A percentile compares a stretch with the other conserved stretches of the same genome.
phyloP scores from a whole-genome alignment of 2,113 vertebrate species.

The Serinus canaria region DNA sequence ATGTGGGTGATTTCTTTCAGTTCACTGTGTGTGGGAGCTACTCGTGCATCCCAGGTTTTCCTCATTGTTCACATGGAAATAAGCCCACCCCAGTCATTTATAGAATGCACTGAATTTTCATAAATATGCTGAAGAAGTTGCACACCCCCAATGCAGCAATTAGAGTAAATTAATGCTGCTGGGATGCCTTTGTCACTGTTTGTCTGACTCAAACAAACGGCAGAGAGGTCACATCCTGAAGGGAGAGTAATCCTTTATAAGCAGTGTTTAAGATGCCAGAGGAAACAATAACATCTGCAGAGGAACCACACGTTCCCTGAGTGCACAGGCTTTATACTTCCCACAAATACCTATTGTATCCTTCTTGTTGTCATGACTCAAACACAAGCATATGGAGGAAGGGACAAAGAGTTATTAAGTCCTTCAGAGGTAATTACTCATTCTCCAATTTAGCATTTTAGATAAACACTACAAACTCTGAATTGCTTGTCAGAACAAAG shows the following conservation, averaged over 20 bases:
- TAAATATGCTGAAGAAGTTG: not conserved
- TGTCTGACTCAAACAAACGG: conserved; percentile 13
- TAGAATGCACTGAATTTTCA: not conserved
- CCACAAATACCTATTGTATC: conserved; percentile 19
- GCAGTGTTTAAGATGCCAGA: not conserved
- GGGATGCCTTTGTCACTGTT: not conserved
- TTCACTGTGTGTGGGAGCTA: not conserved
- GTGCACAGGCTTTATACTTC: not conserved
- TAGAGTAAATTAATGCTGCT: not conserved
- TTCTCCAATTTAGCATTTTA: not conserved
- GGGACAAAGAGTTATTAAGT: not conserved
- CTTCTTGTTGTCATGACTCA: conserved; percentile 10
- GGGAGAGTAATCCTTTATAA: not conserved
- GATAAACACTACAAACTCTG: not conserved
- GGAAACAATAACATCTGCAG: conserved; percentile 28
- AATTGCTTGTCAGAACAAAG: not conserved
- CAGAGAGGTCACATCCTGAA: not conserved
- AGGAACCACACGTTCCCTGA: not conserved
- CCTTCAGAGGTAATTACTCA: conserved; percentile 24
- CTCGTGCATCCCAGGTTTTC: not conserved
- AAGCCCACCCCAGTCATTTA: not conserved
- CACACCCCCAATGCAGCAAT: not conserved
- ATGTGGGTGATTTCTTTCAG: not conserved
- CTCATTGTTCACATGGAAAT: not conserved
- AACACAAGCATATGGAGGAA: not conserved